Conservation (phyloP, 2,797 vertebrate species). For the Oreortyx pictus region DNA sequence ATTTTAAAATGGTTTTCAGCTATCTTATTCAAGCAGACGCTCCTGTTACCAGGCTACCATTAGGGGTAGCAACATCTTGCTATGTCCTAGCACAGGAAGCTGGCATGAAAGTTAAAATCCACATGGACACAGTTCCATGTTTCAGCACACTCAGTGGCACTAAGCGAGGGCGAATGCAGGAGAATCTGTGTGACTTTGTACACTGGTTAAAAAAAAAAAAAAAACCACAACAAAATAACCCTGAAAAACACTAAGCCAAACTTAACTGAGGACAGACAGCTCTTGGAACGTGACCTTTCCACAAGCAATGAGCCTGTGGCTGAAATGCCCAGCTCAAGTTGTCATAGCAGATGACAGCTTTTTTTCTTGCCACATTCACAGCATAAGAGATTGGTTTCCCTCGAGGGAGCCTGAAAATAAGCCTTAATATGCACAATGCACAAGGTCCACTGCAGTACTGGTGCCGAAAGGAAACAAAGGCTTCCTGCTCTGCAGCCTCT, state of each 20-base stretch:
- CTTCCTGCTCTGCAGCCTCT: not conserved
- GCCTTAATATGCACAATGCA: not conserved
- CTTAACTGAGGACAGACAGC: rapidly evolving
- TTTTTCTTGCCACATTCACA: not conserved
- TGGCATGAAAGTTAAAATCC: not conserved
- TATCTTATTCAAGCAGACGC: not conserved
- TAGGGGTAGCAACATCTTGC: not conserved
- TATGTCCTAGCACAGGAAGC: not conserved
- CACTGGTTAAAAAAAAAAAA: not conserved
- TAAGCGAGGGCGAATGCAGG: not conserved
- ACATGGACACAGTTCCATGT: not conserved
- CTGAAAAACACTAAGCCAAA: not conserved
- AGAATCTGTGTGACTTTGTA: not conserved
- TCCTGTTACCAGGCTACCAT: not conserved
- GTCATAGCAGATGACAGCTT: not conserved
- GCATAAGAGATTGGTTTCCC: not conserved
- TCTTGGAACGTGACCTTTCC: not conserved
- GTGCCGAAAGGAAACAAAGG: conserved; percentile 54
- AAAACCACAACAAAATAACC: not conserved
- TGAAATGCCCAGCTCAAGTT: not conserved
- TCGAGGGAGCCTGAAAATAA: conserved; percentile 25
- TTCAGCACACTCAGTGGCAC: not conserved
- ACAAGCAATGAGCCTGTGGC: not conserved
- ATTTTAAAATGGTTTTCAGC: not conserved
- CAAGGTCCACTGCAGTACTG: conserved; percentile 25